Percentiles rank a stretch among this genome's conserved stretches.
Conservation (phyloP, 2,113 vertebrate genomes). For the Eira barbara region DNA sequence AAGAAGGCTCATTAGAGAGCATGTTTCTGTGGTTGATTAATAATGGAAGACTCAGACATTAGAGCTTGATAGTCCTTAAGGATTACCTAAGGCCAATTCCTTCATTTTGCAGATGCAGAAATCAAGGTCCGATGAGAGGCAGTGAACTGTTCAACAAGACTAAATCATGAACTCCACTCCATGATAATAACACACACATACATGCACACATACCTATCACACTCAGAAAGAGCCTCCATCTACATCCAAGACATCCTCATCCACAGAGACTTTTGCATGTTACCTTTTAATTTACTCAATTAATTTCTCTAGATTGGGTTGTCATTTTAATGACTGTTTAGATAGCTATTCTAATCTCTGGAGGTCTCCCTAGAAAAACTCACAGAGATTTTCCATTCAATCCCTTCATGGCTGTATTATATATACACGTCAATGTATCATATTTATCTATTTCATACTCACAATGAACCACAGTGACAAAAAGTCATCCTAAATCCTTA, state of each 20-base stretch:
- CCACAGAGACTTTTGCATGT: not conserved
- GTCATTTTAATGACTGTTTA: not conserved
- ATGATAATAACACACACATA: not conserved
- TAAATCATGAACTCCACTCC: not conserved
- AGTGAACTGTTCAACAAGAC: not conserved
- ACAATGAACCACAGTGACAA: not conserved
- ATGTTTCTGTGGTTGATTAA: not conserved
- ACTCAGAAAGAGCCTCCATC: not conserved
- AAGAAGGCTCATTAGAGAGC: not conserved
- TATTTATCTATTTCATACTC: not conserved
- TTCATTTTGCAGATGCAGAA: not conserved
- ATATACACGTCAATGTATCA: not conserved
- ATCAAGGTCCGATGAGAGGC: not conserved
- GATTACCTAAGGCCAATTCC: not conserved
- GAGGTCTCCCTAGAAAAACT: not conserved
- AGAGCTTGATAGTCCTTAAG: not conserved
- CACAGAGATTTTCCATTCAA: not conserved
- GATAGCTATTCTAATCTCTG: not conserved
- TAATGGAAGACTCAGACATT: not conserved
- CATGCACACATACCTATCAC: not conserved
- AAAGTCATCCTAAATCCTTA: not conserved
- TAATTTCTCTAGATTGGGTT: conserved; percentile 43
- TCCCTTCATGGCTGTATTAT: not conserved
- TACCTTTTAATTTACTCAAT: conserved; percentile 31
- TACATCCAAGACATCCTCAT: not conserved